These are phyloP conservation scores for Apus apus DNA, from an alignment of 2,113 vertebrate species.

Conservation along the genomic window DNA sequence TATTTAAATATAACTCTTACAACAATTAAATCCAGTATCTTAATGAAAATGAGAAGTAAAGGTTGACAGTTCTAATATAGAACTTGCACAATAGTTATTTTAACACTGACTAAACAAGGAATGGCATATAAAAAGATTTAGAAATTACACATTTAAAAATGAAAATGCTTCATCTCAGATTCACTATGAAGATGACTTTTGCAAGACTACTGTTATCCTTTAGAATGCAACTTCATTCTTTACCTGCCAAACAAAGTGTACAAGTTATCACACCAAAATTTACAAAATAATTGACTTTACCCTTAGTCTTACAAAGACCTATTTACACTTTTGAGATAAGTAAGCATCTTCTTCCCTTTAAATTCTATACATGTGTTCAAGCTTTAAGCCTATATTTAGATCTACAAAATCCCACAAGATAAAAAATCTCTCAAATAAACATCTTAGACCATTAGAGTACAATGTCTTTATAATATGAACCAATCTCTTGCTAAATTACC, in stretches of 20 bases:
- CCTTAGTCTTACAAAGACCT: slow-evolving; percentile 32
- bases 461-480: not conserved
- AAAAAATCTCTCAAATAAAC: slow-evolving; percentile 64
- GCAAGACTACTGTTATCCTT: slow-evolving; percentile 28
- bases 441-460: slow-evolving; percentile 32
- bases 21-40: not conserved
- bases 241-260: slow-evolving; percentile 30
- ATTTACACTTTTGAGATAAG: slow-evolving; percentile 65
- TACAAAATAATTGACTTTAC: slow-evolving; percentile 55
- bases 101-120: slow-evolving; percentile 15
- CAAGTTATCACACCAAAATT: slow-evolving; percentile 60
- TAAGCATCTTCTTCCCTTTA: slow-evolving; percentile 44
- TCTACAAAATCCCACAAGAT: slow-evolving; percentile 59
- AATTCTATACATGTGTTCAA: slow-evolving; percentile 67
- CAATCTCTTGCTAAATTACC: not conserved
- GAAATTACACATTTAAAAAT: slow-evolving; percentile 12
- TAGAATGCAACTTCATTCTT: slow-evolving; percentile 16
- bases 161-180: slow-evolving; percentile 19
- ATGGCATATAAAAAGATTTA: slow-evolving; percentile 43
- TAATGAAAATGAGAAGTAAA: slow-evolving; percentile 30
- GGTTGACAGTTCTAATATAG: slow-evolving; percentile 65
- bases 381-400: slow-evolving; percentile 44
- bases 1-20: slow-evolving; percentile 61
- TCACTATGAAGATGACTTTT: slow-evolving; percentile 6
- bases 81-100: slow-evolving; percentile 42